Base-by-base conservation (phyloP, 2,888 invertebrate genomes). In the Cheilosia scutellata region DNA sequence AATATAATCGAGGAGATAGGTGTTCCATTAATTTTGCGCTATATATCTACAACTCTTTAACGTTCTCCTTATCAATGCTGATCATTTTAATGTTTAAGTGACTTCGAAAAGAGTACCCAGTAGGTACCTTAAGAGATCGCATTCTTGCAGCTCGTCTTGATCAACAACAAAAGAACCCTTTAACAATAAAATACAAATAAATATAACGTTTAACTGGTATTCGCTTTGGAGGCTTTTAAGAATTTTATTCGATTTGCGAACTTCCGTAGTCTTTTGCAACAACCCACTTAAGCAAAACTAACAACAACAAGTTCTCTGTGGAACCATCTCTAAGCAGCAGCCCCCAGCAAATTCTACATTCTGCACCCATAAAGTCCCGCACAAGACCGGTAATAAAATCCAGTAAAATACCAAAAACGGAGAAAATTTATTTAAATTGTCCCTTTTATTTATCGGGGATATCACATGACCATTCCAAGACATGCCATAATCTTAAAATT, bases 361-460 rank as follows among this genome's bases (percentile, higher is more conserved):
- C 62, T 76, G 86, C 86, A 82, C 51, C 86, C 71, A 86, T 86
- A 86, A 86, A 86, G 86, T 82, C 76, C 76, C 76, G 80, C 60
- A 62, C 47, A 76, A 86, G 66, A 82, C 86, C 68, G 72, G 71
- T 71, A 86, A 86, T 86, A 86, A 86, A 86, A 86, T 86, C 63
- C 86, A 77, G 86, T 68, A 86, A 86, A 86, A 86, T 80, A 86
- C 86, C 86, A 86, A 86, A 86, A 86, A 82, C 86, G 86, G 86
- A 76, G 80, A 82, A 86, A 86, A 86, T 86, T 86, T 86, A 86
- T 86, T 86, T 86, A 86, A 86, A 86, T 86, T 82, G 86, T 86
- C 86, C 86, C 86, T 86, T 86, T 86, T 86, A 86, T 86, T 86
- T 86, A 86, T 86, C 82, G 80, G 86, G 82, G 75, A 86, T 86